Base-by-base conservation (phyloP, 2,797 vertebrate genomes). In the Myripristis murdjan region DNA sequence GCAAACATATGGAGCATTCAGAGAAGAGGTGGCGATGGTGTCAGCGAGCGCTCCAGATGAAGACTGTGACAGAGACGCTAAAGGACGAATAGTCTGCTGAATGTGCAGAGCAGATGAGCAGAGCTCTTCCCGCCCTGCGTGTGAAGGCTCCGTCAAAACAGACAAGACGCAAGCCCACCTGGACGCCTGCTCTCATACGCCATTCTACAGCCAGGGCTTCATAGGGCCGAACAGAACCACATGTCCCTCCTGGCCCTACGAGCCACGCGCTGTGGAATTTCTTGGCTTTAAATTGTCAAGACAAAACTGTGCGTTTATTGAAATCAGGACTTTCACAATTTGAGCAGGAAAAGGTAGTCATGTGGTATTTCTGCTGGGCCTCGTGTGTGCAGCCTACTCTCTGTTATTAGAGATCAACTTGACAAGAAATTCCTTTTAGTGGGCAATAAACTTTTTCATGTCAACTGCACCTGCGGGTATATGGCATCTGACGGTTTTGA, bases 221-320 rank as follows among this genome's bases (percentile, higher is more conserved):
- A 81, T 81, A 73, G 77, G 73, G 65, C 74, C 47, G 44, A 89
- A 72, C 80, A 86, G 81, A 87, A 87, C 83, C 88, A 86, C 82
- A 89, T 75, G 77, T 75, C 57, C 26, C 12, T 23, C 66, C 73
- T 69, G 78, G 86, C 52, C 60, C 56, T 20, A 62, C 28, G 46
- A 33, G 57, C 44, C 5, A 35, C 22, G 33, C 52, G 70, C 70
- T 23, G 39, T 73, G 85, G 81, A 87, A 87, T 87, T 82, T 86
- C 75, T 76, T 68, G 75, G 55, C 70, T 86, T 59, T 11, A 79
- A 75, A 79, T 47, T 59, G 58, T 63, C 56, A 23, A 84, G 81
- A 82, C 77, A 68, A 82, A 89, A 83, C 52, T 43, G 33, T 71
- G 72, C 44, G 44, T 65, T 66, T 71, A 73, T 77, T 82, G 64